Base-by-base conservation (phyloP, 2,113 vertebrate species). In the Dipodomys ordii region DNA sequence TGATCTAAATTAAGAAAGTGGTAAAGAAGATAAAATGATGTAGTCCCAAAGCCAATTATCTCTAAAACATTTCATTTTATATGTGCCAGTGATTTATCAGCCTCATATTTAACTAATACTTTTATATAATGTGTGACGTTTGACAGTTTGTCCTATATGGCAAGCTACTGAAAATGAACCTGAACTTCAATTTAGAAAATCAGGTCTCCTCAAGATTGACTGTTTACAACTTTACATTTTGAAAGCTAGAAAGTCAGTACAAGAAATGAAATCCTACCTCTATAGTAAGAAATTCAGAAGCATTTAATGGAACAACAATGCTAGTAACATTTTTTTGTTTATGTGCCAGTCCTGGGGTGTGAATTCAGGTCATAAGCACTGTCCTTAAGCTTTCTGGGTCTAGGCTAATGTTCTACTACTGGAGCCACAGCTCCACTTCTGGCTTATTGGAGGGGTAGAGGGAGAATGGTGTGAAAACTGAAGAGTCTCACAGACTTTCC, bases 161-260 rank as follows among this genome's bases (percentile, higher is more conserved):
- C 22, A 91, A 87, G 67, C 88, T 84, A 91, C 39, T 83, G 12
- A 77, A 15, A 91, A 65, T 88, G 23, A 62, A 4, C 27, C 49
- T 64, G 71, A 60, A 87, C n/a, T 86, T 93, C 44, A 77, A 12
- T 87, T 88, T 93, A 62, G 30, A 93, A 86, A 96, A 90, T 74
- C 44, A 62, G 28, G 30, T 85, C 67, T 80, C 46, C 60, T 88
- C 32, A 94, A 96, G 97, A 90, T 94, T 90, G 84, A 67, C 28
- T 88, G 5, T 89, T 95, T 97, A 95, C 65, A 96, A 94, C 76
- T 95, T 88, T 95, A 77, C 72, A 93, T 86, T 96, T 81, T 91
- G 86, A 96, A 95, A 89, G 30, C 53, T 88, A 87, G 23, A 16
- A 65, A 87, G 39, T 5, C 23, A 35, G 16, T 83, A 85, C 83